Conservation (phyloP, 2,797 vertebrate genomes). For the Sebastes melanostomus region DNA sequence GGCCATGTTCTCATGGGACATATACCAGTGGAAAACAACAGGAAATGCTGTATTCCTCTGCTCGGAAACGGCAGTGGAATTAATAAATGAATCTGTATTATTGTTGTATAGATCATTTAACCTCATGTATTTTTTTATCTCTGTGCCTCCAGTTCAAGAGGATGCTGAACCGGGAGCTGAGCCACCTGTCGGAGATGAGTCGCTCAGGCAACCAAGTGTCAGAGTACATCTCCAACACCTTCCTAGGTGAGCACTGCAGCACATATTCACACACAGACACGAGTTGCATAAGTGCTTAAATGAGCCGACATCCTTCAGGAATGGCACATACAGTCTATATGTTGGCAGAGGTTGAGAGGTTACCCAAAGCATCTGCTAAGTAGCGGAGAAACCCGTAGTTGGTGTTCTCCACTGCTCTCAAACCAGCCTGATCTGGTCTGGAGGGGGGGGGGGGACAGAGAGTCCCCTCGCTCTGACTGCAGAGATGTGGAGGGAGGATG, state of each 20-base stretch:
- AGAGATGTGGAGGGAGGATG: constrained; percentile 41
- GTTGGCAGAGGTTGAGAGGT: constrained; percentile 30
- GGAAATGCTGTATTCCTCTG: constrained; percentile 30
- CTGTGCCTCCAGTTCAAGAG: constrained; percentile 91
- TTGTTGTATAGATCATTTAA: background rate
- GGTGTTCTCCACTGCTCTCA: constrained; percentile 51
- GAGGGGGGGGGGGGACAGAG: constrained; percentile 14
- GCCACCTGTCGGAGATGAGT: constrained; percentile 98
- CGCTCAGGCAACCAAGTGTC: constrained; percentile 99
- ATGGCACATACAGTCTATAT: background rate
- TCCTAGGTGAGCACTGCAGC: constrained; percentile 88
- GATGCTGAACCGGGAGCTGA: constrained; percentile 98
- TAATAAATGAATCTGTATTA: background rate
- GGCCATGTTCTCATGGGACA: constrained; percentile 30
- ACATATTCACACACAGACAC: background rate
- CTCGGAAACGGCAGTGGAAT: background rate
- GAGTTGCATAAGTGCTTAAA: background rate
- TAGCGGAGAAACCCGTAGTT: constrained; percentile 15
- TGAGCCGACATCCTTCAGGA: background rate
- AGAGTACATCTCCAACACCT: constrained; percentile 98
- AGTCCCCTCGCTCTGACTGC: constrained; percentile 51
- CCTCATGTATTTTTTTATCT: background rate
- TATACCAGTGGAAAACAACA: constrained; percentile 46
- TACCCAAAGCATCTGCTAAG: constrained; percentile 32
- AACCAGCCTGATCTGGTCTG: constrained; percentile 77